phyloP scores from a whole-genome alignment of 2,888 invertebrate genomes.

The Scaptomyza parva region DNA sequence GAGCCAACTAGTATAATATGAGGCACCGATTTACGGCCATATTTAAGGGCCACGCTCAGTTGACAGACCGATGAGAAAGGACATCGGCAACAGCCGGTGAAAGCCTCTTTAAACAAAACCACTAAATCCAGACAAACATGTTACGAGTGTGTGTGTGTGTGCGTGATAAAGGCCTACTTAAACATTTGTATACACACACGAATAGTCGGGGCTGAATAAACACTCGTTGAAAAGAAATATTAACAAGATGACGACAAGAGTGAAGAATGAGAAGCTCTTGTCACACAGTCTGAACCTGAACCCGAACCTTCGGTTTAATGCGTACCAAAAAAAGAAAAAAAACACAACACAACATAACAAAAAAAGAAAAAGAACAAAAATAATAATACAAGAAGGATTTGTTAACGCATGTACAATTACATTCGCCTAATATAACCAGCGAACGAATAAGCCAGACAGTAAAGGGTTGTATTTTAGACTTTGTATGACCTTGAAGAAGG shows the following conservation, averaged over 20 bases:
- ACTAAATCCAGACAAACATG: conserved; percentile 40
- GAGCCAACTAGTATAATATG: conserved; percentile 48
- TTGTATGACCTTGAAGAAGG: too few relatives aligned
- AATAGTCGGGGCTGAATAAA: conserved; percentile 61
- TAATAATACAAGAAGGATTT: conserved; percentile 62
- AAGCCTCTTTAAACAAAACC: conserved; percentile 59
- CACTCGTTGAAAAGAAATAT: conserved; percentile 67
- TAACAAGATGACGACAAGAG: conserved; percentile 63
- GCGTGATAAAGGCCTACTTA: conserved; percentile 54
- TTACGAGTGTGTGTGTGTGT: conserved; percentile 1
- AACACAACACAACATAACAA: too few relatives aligned
- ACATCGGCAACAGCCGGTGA: conserved; percentile 18
- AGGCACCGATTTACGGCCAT: conserved; percentile 51
- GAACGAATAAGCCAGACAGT: conserved; percentile 11
- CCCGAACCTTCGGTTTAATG: conserved; percentile 52
- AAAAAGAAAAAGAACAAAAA: too few relatives aligned
- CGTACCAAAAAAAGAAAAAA: conserved; percentile 27
- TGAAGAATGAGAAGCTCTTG: neutral
- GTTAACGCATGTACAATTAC: conserved; percentile 79
- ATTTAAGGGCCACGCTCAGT: conserved; percentile 13
- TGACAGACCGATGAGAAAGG: conserved; percentile 22
- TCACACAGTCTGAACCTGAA: conserved; percentile 27
- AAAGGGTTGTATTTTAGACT: neutral
- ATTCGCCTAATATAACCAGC: conserved; percentile 62
- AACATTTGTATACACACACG: conserved; percentile 32